phyloP scores from a whole-genome alignment of 92 coral and sea anemone species.

The Porites rus region DNA sequence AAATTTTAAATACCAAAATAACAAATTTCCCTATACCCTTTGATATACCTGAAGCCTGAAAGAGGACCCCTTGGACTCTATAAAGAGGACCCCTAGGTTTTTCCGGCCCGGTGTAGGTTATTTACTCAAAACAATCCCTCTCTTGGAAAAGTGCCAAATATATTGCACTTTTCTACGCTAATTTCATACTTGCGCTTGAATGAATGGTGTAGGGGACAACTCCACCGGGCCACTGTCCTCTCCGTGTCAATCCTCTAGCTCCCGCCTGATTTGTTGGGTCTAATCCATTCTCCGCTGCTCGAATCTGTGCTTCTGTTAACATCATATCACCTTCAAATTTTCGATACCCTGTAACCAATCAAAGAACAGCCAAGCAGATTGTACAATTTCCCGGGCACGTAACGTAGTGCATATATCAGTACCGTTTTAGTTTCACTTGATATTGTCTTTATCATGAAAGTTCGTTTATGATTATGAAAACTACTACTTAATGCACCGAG shows the following conservation, averaged over 20 bases:
- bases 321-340: slow-evolving; percentile 81
- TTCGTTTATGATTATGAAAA: too few relatives aligned
- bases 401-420: too few relatives aligned
- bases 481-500: too few relatives aligned
- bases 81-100: too few relatives aligned
- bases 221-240: slow-evolving; percentile 79
- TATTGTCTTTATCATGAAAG: too few relatives aligned
- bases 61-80: too few relatives aligned
- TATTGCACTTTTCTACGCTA: background rate
- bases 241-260: slow-evolving; percentile 62
- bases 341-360: slow-evolving; percentile 49
- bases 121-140: too few relatives aligned
- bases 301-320: slow-evolving; percentile 59
- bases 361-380: background rate
- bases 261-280: slow-evolving; percentile 52
- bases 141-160: background rate
- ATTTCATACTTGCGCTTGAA: slow-evolving; percentile 22
- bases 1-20: too few relatives aligned
- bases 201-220: slow-evolving; percentile 72
- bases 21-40: too few relatives aligned
- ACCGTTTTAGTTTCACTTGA: too few relatives aligned
- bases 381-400: background rate
- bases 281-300: slow-evolving; percentile 65
- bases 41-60: too few relatives aligned
- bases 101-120: too few relatives aligned